Base-by-base conservation (phyloP, 1,140 invertebrate species). In the Nasonia longicornis region DNA sequence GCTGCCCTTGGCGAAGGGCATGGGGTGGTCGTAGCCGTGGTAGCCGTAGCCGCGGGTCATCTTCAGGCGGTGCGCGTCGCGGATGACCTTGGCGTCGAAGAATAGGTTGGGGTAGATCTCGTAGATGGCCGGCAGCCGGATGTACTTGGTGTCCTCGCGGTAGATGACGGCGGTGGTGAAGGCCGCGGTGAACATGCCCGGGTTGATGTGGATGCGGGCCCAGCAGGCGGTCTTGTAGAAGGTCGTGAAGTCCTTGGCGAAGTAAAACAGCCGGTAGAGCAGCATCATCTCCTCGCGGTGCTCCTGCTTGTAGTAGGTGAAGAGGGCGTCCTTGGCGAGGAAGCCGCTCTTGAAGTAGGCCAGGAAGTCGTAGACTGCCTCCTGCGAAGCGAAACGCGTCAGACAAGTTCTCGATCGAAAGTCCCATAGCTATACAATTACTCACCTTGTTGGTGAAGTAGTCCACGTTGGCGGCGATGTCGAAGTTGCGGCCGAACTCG, bases 201-300 rank as follows among this genome's bases (percentile, higher is more conserved):
- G 91, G 89, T 95, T 95, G 82, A 94, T 89, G 85, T 92, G 87
- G 80, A 93, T 90, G 29, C 94, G 90, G 29, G 93, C 91, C 92
- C 93, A 94, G 81, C 92, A 92, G 2, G 93, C 93, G 16, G 93
- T 93, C 82, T 92, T 92, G 87, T 93, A 92, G 90, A 95, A 94
- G 35, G 92, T 92, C 31, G 93, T 91, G 84, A 92, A 94, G 87
- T 93, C 93, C 86, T 94, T 93, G 58, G 93, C 93, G 84, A 89
- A 85, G 85, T 93, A 93, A 31, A 95, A 88, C 4, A 94, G 85
- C 29, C 91, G 89, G 92, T 93, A 94, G 31, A 94, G 88, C 3
- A 89, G 85, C 26, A 92, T 87, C 63, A 92, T 92, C 85, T 94
- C 92, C 6, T 92, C 87, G 29, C 92, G 87, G 72, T 94, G 92